phyloP scores from a whole-genome alignment of 92 coral and sea anemone species.

The Palythoa caribaeorum region DNA sequence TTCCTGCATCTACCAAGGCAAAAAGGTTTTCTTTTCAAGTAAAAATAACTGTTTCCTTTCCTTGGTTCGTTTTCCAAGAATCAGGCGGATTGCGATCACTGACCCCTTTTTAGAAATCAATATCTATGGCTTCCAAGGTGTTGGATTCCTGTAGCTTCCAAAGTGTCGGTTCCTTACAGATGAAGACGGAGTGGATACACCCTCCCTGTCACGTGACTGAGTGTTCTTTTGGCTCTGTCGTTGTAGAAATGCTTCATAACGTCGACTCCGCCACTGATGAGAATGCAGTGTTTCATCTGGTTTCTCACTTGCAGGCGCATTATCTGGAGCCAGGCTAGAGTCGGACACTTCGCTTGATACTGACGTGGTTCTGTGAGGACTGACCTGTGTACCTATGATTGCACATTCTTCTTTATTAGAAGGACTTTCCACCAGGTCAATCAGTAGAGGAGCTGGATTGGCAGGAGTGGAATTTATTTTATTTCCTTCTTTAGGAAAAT shows the following conservation, averaged over 20 bases:
- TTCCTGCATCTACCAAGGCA: too few relatives aligned
- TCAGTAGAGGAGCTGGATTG: neutral
- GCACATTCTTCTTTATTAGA: neutral
- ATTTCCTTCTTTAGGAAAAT: neutral
- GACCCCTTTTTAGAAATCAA: neutral
- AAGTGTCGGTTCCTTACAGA: neutral
- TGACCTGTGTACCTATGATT: conserved; percentile 13
- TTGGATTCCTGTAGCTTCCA: neutral
- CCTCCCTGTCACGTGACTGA: neutral
- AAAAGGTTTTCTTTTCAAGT: neutral
- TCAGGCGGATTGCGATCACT: neutral
- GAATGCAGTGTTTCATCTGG: neutral
- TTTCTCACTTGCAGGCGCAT: neutral
- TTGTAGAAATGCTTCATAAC: conserved; percentile 26
- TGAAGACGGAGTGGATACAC: neutral
- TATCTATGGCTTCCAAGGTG: neutral
- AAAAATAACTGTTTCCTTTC: neutral
- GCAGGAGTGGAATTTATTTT: neutral
- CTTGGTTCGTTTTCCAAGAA: neutral
- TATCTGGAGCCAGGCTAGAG: neutral
- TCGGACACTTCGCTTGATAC: conserved; percentile 14
- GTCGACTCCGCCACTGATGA: conserved; percentile 9
- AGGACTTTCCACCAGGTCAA: conserved; percentile 1
- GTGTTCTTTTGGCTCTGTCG: neutral
- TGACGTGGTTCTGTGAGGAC: neutral